Base-by-base conservation (phyloP, 2,888 invertebrate genomes). In the Euplagia quadripunctaria region DNA sequence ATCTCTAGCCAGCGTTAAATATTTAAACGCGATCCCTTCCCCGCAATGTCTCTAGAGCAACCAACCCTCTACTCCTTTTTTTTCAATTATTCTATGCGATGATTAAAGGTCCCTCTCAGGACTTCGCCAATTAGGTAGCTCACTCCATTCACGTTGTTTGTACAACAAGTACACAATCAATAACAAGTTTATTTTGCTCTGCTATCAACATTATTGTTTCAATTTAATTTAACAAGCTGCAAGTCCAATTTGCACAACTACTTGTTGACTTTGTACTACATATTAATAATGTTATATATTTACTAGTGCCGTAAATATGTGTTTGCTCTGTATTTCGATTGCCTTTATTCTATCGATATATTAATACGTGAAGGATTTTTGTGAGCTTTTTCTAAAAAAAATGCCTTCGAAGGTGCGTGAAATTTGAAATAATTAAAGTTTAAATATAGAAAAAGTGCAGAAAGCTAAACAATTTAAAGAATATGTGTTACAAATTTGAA, bases 171-270 rank as follows among this genome's bases (percentile, higher is more conserved):
- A 55, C 41, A 55, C 49, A 46, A 64, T 58, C 52, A 1, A n/a
- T 9, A 64, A 52, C 49, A 41, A 14, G 64, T 46, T 64, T 63
- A 63, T 20, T 69, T 69, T 42, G 31, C 20, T 61, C 61, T 41
- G 11, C 42, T 58, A 72, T 72, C 68, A 72, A 64, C 55, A 64
- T 67, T 70, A 61, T 70, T 43, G 73, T 61, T 73, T 41, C 61
- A 42, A 70, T 67, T 61, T n/a, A 17, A 46, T 68, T 68, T 64
- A 67, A 63, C 52, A 67, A 70, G 64, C 64, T 68, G 43, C 64
- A 42, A 64, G 55, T 55, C 43, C 64, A 74, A 74, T 71, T 74
- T 67, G 58, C 55, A 41, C 68, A 68, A 68, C 46, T 51, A 51
- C 68, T 74, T 64, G 41, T 61, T 41, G 70, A 67, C 52, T 63